Evolutionary conservation across 2,113 vertebrate genomes (phyloP).

Genomic region (Eonycteris spelaea): DNA sequence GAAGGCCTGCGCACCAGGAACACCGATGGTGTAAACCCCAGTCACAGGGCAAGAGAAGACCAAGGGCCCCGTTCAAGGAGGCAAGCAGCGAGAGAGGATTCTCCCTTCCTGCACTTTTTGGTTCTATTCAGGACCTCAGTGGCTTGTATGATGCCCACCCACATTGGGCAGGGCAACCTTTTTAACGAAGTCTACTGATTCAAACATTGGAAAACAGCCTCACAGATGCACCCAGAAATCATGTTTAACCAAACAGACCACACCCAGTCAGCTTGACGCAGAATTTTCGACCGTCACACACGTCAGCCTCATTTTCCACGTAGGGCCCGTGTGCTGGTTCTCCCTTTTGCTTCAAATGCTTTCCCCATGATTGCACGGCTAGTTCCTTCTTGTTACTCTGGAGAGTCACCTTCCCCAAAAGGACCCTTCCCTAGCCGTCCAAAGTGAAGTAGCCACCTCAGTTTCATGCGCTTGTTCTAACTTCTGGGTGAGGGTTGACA

Average conservation of each 20-base stretch:
- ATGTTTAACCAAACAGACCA: not conserved
- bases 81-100: not conserved
- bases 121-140: not conserved
- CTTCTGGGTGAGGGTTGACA: not conserved
- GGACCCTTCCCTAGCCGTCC: not conserved
- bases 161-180: not conserved
- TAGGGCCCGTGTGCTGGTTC: not conserved
- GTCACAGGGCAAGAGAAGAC: not conserved
- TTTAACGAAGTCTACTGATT: not conserved
- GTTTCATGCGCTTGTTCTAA: not conserved
- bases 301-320: not conserved
- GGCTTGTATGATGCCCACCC: not conserved
- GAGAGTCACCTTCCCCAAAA: not conserved
- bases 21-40: not conserved
- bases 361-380: not conserved
- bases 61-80: accelerated
- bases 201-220: not conserved
- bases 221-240: not conserved
- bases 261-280: not conserved
- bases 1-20: not conserved
- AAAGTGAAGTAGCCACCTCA: not conserved
- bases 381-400: not conserved
- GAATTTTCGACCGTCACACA: not conserved
- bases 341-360: not conserved
- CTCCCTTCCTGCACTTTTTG: not conserved